phyloP scores from a whole-genome alignment of 2,888 invertebrate species.

The Beris morrisii region DNA sequence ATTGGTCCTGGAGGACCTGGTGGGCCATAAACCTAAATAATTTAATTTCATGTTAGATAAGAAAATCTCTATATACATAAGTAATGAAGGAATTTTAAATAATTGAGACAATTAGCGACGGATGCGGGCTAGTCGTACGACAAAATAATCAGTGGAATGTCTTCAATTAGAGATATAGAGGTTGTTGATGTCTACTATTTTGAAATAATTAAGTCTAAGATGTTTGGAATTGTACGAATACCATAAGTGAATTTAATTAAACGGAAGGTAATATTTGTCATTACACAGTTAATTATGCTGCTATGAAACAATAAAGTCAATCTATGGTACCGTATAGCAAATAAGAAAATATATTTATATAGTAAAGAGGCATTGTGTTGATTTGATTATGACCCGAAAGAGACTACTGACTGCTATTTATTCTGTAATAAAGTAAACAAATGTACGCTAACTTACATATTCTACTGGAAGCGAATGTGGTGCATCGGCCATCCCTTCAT shows the following conservation, averaged over 20 bases:
- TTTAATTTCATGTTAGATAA: neutral
- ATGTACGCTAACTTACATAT: slow-evolving; percentile 50
- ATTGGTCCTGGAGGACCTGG: slow-evolving; percentile 63
- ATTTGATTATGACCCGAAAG: too few species aligned
- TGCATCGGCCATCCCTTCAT: slow-evolving; percentile 56
- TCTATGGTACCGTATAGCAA: too few species aligned
- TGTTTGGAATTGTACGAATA: too few species aligned
- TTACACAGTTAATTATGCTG: slow-evolving; percentile 28
- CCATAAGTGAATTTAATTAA: too few species aligned
- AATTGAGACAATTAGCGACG: slow-evolving; percentile 23
- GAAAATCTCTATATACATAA: slow-evolving; percentile 5
- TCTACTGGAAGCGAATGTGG: slow-evolving; percentile 55
- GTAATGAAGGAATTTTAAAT: slow-evolving; percentile 12
- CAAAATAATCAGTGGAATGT: too few species aligned
- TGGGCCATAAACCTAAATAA: slow-evolving; percentile 62
- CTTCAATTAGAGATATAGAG: too few species aligned
- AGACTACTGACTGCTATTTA: too few species aligned
- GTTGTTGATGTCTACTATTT: too few species aligned
- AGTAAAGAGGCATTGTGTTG: too few species aligned
- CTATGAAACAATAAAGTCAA: slow-evolving; percentile 17
- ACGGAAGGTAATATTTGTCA: slow-evolving; percentile 26
- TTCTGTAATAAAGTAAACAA: too few species aligned
- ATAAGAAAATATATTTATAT: too few species aligned
- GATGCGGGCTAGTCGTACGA: slow-evolving; percentile 6
- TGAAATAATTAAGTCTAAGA: too few species aligned